Percentiles rank a stretch among this genome's conserved stretches.
Evolutionary conservation across 1,140 invertebrate genomes (phyloP).

Genomic region (Caenorhabditis tropicalis): DNA sequence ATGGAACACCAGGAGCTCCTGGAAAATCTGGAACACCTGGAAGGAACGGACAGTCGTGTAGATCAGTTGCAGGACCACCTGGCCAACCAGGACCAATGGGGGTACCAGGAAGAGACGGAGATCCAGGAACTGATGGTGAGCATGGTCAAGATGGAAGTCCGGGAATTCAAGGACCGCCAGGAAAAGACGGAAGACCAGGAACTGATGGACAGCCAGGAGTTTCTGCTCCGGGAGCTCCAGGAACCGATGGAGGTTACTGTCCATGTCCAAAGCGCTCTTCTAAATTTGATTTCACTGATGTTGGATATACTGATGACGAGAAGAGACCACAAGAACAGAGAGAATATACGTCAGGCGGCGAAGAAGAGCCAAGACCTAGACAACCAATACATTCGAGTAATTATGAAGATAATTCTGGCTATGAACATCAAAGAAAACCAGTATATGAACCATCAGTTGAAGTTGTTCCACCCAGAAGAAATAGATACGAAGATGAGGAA

Average conservation of each 20-base stretch:
- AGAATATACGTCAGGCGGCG: background rate
- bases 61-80: background rate
- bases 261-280: constrained; percentile 12
- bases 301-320: background rate
- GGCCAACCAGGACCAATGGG: constrained; percentile 39
- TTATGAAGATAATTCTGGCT: background rate
- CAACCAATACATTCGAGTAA: background rate
- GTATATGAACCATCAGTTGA: constrained; percentile 4
- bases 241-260: constrained; percentile 2
- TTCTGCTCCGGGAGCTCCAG: constrained; percentile 11
- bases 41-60: constrained; percentile 28
- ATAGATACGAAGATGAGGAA: background rate
- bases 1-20: background rate
- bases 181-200: constrained; percentile 12
- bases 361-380: constrained; percentile 6
- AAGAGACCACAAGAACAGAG: background rate
- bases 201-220: constrained; percentile 5
- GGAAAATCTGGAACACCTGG: constrained; percentile 24
- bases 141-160: constrained; percentile 32
- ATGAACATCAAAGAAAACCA: background rate
- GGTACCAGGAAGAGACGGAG: constrained; percentile 4
- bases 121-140: constrained; percentile 29
- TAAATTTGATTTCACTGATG: constrained; percentile 14
- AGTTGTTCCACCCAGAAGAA: background rate
- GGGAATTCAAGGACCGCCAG: constrained; percentile 32